Base-by-base conservation (phyloP, 2,113 vertebrate species). In the Pica pica region DNA sequence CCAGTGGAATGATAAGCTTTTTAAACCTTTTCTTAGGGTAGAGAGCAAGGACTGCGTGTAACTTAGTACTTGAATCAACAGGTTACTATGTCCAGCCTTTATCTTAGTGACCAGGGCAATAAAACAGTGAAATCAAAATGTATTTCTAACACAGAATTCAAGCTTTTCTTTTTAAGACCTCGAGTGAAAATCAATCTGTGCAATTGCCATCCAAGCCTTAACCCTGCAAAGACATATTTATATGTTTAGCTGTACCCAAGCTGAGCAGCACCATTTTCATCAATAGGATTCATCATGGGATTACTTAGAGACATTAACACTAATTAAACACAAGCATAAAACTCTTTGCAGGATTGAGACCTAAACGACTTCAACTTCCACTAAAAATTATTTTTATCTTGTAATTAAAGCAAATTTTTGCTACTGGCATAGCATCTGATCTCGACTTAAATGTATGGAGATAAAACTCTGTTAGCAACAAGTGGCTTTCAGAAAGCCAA, bases 241-340 rank as follows among this genome's bases (percentile, higher is more conserved):
- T 24, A 44, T 21, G 27, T 39, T 84, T 64, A 87, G 44, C 80
- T 71, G 30, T 92, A 74, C 39, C 57, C 64, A 71, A 71, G 69
- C 5, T 63, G 42, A 89, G 55, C 73, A 86, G 73, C 33, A 81
- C 76, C 68, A 41, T 87, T 89, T 90, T 71, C 76, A 78, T 92
- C 91, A 84, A 89, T 64, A 81, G 56, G 69, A 91, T 93, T 78
- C 86, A 68, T 90, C 93, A 37, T 44, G 96, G 89, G 94, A 93
- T 83, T 92, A 75, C 83, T 89, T 93, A 94, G 86, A 83, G 73
- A 91, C 52, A 75, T 96, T 95, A 94, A 81, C 80, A 44, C 76
- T 92, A 96, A 92, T 94, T 96, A 95, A 96, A 92, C 76, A 94
- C 42, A 44, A 87, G 33, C 64, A 87, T 87, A 87, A 96, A 94